These are phyloP conservation scores for Xerus inauris DNA, from an alignment of 2,113 vertebrate genomes.

Conservation along the genomic window DNA sequence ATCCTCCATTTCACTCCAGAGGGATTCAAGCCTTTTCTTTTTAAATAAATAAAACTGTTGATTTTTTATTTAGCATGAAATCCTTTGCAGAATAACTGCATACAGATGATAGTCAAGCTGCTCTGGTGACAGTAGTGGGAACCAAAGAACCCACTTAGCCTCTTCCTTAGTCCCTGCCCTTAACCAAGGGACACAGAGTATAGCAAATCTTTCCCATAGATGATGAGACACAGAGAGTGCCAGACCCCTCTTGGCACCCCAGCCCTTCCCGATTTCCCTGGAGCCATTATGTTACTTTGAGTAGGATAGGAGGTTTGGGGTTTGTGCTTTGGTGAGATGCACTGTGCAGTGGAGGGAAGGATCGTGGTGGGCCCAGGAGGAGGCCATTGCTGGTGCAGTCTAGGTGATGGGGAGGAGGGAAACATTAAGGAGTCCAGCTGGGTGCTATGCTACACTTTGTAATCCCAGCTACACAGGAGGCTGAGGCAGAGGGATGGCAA, in stretches of 20 bases:
- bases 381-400: not conserved
- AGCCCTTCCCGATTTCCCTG: not conserved
- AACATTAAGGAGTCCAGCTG: not conserved
- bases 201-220: too few relatives aligned
- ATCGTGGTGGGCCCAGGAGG: too few relatives aligned
- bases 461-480: too few relatives aligned
- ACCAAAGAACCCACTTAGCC: not conserved
- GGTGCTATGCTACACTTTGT: too few relatives aligned
- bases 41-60: not conserved
- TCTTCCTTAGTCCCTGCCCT: not conserved
- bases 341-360: not conserved
- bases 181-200: too few relatives aligned
- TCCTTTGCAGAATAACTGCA: not conserved
- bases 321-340: not conserved
- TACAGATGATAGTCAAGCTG: too few relatives aligned
- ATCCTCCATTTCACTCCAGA: not conserved
- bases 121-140: not conserved
- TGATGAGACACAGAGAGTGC: not conserved
- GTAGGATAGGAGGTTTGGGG: not conserved
- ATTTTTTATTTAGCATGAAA: not conserved
- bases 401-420: not conserved
- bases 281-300: not conserved
- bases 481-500: too few relatives aligned
- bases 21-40: not conserved
- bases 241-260: not conserved